phyloP scores from a whole-genome alignment of 2,888 invertebrate species.

The Rhingia campestris region DNA sequence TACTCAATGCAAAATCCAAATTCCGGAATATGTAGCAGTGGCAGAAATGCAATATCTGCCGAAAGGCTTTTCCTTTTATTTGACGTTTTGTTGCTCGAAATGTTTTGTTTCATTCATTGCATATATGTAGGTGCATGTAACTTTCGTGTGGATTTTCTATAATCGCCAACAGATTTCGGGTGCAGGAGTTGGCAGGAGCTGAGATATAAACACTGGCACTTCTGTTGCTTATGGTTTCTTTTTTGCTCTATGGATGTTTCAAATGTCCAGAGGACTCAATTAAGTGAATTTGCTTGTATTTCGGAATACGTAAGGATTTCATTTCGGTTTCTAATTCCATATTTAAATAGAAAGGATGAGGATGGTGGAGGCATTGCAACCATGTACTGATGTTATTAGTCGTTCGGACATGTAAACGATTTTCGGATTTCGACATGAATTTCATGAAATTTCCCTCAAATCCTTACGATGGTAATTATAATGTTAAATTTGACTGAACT shows the following conservation, averaged over 20 bases:
- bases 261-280: conserved; percentile 71
- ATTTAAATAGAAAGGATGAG: conserved; percentile 40
- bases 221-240: conserved; percentile 13
- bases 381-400: conserved; percentile 35
- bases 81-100: conserved; percentile 7
- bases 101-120: conserved; percentile 23
- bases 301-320: conserved; percentile 57
- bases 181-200: neutral
- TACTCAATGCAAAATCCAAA: conserved; percentile 53
- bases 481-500: conserved; percentile 34
- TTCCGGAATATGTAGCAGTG: conserved; percentile 44
- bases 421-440: conserved; percentile 47
- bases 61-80: conserved; percentile 28
- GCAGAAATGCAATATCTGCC: conserved; percentile 54
- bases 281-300: conserved; percentile 66
- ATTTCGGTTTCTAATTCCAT: conserved; percentile 65
- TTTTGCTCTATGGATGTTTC: conserved; percentile 46
- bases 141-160: conserved; percentile 41
- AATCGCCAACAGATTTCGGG: conserved; percentile 44
- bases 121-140: conserved; percentile 31
- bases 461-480: conserved; percentile 62
- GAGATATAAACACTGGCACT: conserved; percentile 32
- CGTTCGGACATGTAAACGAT: conserved; percentile 60
- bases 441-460: conserved; percentile 52
- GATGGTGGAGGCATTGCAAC: neutral